A percentile compares a stretch with the other conserved stretches of the same genome.
These are phyloP conservation scores for Asarcornis scutulata DNA, from an alignment of 2,113 vertebrate genomes.

Conservation along the genomic window DNA sequence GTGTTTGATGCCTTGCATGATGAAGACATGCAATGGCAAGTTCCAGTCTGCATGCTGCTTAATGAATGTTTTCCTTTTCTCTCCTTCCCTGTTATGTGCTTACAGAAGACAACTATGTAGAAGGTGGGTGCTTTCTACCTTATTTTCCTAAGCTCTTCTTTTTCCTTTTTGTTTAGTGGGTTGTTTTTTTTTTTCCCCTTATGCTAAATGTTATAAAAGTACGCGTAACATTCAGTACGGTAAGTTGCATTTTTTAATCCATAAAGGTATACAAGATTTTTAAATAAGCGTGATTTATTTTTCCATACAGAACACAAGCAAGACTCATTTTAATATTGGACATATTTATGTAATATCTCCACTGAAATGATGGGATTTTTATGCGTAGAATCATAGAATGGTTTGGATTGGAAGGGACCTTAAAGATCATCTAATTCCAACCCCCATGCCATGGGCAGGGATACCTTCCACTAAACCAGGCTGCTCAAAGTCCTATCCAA, in stretches of 20 bases:
- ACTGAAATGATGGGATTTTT: neutral
- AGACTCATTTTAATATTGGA: neutral
- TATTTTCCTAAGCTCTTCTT: conserved; percentile 77
- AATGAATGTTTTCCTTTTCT: conserved; percentile 99
- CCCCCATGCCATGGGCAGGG: no score
- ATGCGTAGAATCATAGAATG: no score
- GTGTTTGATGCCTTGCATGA: conserved; percentile 98
- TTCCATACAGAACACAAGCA: conserved; percentile 70
- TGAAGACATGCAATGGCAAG: conserved; percentile 93
- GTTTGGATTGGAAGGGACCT: no score
- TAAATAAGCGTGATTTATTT: conserved; percentile 36
- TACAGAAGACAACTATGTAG: conserved; percentile 95
- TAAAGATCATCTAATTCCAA: no score
- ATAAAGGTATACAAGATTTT: conserved; percentile 26
- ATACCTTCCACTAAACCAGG: no score
- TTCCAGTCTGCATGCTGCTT: conserved; percentile 98
- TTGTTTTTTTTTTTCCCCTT: conserved; percentile 41
- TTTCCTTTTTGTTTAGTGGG: conserved; percentile 61
- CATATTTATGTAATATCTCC: neutral
- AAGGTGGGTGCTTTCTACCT: conserved; percentile 94
- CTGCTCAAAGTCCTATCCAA: no score
- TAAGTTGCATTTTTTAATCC: conserved; percentile 75
- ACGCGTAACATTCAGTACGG: conserved; percentile 61
- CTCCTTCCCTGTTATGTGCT: conserved; percentile 94
- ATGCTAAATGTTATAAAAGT: conserved; percentile 69